Evolutionary conservation across 2,888 invertebrate genomes (phyloP).

Genomic region (Papilio demoleus): DNA sequence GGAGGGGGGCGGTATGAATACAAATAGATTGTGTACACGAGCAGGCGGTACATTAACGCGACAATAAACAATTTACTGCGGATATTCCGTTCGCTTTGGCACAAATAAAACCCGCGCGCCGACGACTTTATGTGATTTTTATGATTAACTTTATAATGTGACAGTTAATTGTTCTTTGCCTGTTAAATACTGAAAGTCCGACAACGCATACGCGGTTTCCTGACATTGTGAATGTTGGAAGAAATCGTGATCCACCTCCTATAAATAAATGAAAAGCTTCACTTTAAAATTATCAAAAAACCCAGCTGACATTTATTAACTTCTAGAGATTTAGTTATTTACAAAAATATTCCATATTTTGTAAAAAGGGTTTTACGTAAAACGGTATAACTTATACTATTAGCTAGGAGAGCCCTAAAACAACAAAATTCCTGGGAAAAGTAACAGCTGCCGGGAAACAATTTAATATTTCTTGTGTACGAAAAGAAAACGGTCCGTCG

Average conservation of each 20-base stretch:
- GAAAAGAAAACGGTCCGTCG: constrained; percentile 1
- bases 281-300: too few species aligned
- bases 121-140: neutral
- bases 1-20: too few species aligned
- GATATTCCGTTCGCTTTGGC: neutral
- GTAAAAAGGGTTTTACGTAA: neutral
- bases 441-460: constrained; percentile 15
- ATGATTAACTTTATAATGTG: neutral
- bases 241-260: too few species aligned
- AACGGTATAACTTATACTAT: neutral
- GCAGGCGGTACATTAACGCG: neutral
- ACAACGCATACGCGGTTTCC: too few species aligned
- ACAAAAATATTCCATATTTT: neutral
- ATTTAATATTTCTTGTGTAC: constrained; percentile 9
- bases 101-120: constrained; percentile 5
- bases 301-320: too few species aligned
- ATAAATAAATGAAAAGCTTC: too few species aligned
- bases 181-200: too few species aligned
- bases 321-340: too few species aligned
- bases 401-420: neutral
- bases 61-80: neutral
- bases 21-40: neutral
- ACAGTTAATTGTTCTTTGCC: neutral
- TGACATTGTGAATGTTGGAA: too few species aligned
- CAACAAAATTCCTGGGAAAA: constrained; percentile 3